A percentile compares a stretch with the other conserved stretches of the same genome.
These are phyloP conservation scores for Spongilla lacustris DNA, from an alignment of 37 sponge, comb jelly and placozoan species.

Conservation along the genomic window DNA sequence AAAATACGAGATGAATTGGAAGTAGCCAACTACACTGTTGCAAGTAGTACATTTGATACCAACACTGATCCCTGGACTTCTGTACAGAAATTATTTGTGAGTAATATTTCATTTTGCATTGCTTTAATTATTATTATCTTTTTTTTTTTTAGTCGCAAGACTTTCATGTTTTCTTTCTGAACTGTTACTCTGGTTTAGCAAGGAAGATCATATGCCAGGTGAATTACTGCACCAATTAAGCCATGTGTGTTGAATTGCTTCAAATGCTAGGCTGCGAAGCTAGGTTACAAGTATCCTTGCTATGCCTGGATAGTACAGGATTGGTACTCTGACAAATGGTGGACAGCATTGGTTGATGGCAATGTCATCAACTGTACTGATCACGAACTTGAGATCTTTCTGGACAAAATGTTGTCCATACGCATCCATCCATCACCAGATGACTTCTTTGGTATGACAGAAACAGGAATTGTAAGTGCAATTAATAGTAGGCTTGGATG, in stretches of 20 bases:
- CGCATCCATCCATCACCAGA: background rate
- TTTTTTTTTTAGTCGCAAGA: background rate
- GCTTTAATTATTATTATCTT: background rate
- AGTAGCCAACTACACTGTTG: background rate
- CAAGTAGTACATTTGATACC: background rate
- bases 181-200: conserved; percentile 12
- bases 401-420: background rate
- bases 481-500: too few relatives aligned
- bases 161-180: conserved; percentile 23
- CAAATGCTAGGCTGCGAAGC: conserved; percentile 4
- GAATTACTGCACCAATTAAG: too few relatives aligned
- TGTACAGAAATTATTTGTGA: background rate
- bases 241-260: too few relatives aligned
- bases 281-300: background rate
- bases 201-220: conserved; percentile 31
- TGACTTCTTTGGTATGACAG: background rate
- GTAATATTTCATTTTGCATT: background rate
- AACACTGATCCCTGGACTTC: background rate
- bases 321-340: conserved; percentile 31
- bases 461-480: too few relatives aligned
- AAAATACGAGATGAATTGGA: too few relatives aligned
- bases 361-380: background rate
- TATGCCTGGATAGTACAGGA: conserved; percentile 36
- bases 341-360: background rate
- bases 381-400: background rate